Conservation (phyloP, 2,797 vertebrate genomes). For the Luscinia megarhynchos region DNA sequence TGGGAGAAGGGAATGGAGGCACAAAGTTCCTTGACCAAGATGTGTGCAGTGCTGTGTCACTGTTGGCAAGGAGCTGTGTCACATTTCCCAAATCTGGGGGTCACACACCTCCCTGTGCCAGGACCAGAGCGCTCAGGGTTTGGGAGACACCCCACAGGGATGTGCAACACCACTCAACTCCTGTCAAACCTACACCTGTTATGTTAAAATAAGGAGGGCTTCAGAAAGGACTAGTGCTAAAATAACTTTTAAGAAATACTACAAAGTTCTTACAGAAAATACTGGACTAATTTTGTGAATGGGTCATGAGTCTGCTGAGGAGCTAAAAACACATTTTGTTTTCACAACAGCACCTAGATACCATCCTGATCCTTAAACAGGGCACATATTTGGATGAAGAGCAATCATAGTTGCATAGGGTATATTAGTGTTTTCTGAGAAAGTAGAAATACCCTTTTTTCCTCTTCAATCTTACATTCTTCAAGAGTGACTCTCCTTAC, state of each 20-base stretch:
- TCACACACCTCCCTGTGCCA: neutral
- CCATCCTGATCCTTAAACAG: neutral
- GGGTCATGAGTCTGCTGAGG: neutral
- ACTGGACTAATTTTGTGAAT: neutral
- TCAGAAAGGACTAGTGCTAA: neutral
- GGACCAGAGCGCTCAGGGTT: neutral
- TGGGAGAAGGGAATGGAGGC: neutral
- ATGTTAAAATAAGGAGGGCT: neutral
- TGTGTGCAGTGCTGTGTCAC: no score
- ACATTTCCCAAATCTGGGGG: neutral
- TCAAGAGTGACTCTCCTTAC: neutral
- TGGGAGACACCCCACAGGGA: neutral
- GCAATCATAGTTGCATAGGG: neutral
- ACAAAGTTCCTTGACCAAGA: neutral
- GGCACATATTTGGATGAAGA: neutral
- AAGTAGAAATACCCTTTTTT: neutral
- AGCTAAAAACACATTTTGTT: neutral
- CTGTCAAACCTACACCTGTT: neutral
- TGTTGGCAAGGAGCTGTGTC: neutral
- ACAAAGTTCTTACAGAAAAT: neutral
- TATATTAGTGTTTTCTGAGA: neutral
- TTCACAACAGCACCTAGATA: neutral
- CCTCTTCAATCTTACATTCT: neutral
- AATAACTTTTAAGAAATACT: neutral
- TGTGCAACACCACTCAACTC: neutral